Base-by-base conservation (phyloP, 1,140 invertebrate species). In the Dendroctonus valens region DNA sequence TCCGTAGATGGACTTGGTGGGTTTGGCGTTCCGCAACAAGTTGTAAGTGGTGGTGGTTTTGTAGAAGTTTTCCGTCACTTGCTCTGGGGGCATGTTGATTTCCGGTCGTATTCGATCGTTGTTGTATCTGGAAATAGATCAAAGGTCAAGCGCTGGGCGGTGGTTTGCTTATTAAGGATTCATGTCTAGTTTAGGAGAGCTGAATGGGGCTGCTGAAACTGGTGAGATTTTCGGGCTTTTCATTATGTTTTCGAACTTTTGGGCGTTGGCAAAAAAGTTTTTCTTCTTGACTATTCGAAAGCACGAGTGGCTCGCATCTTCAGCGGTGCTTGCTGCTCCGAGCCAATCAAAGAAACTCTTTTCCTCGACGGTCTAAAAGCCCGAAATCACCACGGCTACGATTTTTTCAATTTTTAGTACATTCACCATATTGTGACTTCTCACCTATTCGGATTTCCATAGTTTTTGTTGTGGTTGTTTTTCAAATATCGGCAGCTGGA, bases 401-500 rank as follows among this genome's bases (percentile, higher is more conserved):
- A 26, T 26, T 26, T 1, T 26, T 26, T 2, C 26, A 26, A n/a
- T 26, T 26, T 26, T 26, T 26, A 26, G 3, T 26, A 3, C 26
- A 26, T 26, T 26, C 1, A 26, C n/a, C n/a, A 26, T 26, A n/a
- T 26, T 26, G 26, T 26, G 26, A 55, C 0, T 5, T 9, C 42
- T 65, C 38, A 67, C 65, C 65, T 76, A 74, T 83, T 82, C 38
- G 86, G 86, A 78, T 88, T 89, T 63, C 86, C 85, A 73, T 88
- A 87, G 11, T 86, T 83, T 42, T 85, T 85, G 74, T 88, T 87
- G 76, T 85, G 86, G 76, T 87, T 87, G 68, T 86, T 87, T 75
- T 87, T 87, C 66, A 88, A 80, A 88, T 88, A 75, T 88, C 86
- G 3, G 86, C 86, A 70, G 87, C 87, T 44, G 86, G 86, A 46